Base-by-base conservation (phyloP, 2,113 vertebrate genomes). In the Pao palembangensis region DNA sequence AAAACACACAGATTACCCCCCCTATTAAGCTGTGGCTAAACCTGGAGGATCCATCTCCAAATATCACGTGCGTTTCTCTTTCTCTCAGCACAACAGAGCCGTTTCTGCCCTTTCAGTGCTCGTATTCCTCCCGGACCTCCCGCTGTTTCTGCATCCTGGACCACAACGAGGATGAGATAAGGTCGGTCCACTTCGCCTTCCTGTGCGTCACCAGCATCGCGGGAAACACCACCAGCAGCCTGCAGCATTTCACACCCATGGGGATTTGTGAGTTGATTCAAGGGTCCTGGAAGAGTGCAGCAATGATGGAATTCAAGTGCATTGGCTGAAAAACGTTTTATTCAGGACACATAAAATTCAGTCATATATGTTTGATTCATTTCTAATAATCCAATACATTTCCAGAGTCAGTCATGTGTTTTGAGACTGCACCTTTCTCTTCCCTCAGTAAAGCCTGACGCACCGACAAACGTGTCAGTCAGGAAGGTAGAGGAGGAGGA, bases 141-240 rank as follows among this genome's bases (percentile, higher is more conserved):
- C 86, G 76, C n/a, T 92, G 83, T 21, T 91, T 88, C 88, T 92
- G 91, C 25, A 78, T 81, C 23, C 56, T 90, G 61, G 69, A 79
- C 1, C 14, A 83, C 58, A 42, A 59, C 0, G 83, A 88, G 6
- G 69, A 81, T 3, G 80, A 87, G 28, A 21, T 1, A 21, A 57
- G 67, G 6, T 25, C 3, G 0, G 0, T 7, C 23, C 82, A 91
- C 56, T 1, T 0, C 19, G 88, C 64, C 59, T 82, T 57, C 57
- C 67, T 92, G 73, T 92, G 90, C 52, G 84, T 86, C 1, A 85
- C 81, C 1, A 90, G 75, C 66, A 49, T 69, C 10, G 44, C 73
- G 0, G 85, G 86, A 19, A 88, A 73, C 5, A 60, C 74, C 71
- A 85, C 72, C 44, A 91, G 90, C 56, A 0, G 5, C 8, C 8